phyloP scores from a whole-genome alignment of 2,888 invertebrate species.

The Meandrusa payeni region DNA sequence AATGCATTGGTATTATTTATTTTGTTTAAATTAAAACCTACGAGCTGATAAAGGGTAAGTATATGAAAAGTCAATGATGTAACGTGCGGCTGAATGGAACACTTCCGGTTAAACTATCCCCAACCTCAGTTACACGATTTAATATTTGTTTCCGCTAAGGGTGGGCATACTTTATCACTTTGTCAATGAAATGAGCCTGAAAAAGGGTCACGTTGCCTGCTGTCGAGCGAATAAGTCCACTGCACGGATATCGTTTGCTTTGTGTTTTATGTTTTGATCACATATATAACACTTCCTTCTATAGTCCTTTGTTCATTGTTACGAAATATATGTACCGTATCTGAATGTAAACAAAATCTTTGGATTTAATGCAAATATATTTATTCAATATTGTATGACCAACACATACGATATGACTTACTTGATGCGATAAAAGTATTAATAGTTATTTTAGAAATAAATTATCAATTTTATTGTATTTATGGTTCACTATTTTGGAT shows the following conservation, averaged over 20 bases:
- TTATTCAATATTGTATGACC: too few species aligned
- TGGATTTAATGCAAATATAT: background rate
- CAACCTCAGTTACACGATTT: constrained; percentile 22
- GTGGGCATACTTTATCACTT: constrained; percentile 12
- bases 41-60: too few species aligned
- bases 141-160: constrained; percentile 17
- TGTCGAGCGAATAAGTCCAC: background rate
- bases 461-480: too few species aligned
- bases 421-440: too few species aligned
- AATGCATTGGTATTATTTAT: too few species aligned
- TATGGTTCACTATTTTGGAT: too few species aligned
- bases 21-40: too few species aligned
- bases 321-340: background rate
- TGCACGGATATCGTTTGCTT: background rate
- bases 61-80: constrained; percentile 36
- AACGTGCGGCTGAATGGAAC: constrained; percentile 32
- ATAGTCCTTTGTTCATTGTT: constrained; percentile 19
- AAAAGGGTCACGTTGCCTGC: constrained; percentile 11
- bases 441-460: too few species aligned
- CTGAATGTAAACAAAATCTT: background rate
- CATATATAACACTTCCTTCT: constrained; percentile 20
- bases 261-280: constrained; percentile 6
- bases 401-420: too few species aligned
- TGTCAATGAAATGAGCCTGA: constrained; percentile 23
- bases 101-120: constrained; percentile 6